phyloP scores from a whole-genome alignment of 2,888 invertebrate species.

The Ochropleura leucogaster region DNA sequence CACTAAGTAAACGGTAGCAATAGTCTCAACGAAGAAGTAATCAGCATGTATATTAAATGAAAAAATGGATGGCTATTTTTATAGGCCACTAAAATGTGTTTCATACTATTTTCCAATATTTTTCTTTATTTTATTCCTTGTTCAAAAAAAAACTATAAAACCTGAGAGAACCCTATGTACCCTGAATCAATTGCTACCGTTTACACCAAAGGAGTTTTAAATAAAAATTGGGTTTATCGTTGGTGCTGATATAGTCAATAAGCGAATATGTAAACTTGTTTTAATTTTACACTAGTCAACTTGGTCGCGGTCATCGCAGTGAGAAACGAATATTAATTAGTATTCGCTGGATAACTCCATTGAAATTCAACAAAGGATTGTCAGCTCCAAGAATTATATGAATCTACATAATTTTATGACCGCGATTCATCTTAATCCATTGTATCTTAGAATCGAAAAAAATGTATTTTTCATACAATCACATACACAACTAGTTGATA shows the following conservation, averaged over 20 bases:
- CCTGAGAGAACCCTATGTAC: not conserved
- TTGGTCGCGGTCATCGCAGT: slow-evolving; percentile 43
- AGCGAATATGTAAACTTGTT: slow-evolving; percentile 60
- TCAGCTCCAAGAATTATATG: not conserved
- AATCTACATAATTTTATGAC: slow-evolving; percentile 26
- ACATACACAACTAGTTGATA: slow-evolving; percentile 61
- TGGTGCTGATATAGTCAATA: slow-evolving; percentile 74
- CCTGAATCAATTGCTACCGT: slow-evolving; percentile 25
- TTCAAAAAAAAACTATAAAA: not conserved
- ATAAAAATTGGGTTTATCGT: slow-evolving; percentile 65
- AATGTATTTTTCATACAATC: slow-evolving; percentile 68
- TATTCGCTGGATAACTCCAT: slow-evolving; percentile 16
- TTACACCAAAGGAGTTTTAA: slow-evolving; percentile 32
- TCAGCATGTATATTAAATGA: not conserved
- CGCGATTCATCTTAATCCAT: slow-evolving; percentile 43
- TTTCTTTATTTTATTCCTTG: not conserved
- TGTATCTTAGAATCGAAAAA: slow-evolving; percentile 43
- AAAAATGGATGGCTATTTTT: not conserved
- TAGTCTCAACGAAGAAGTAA: not conserved
- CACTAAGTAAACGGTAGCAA: slow-evolving; percentile 34
- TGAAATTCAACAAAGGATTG: slow-evolving; percentile 1
- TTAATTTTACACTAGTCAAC: slow-evolving; percentile 71
- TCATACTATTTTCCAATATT: not conserved
- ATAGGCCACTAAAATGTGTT: not conserved
- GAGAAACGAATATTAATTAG: slow-evolving; percentile 6